Conservation (phyloP, 1,140 invertebrate species). For the Temnothorax nylanderi region DNA sequence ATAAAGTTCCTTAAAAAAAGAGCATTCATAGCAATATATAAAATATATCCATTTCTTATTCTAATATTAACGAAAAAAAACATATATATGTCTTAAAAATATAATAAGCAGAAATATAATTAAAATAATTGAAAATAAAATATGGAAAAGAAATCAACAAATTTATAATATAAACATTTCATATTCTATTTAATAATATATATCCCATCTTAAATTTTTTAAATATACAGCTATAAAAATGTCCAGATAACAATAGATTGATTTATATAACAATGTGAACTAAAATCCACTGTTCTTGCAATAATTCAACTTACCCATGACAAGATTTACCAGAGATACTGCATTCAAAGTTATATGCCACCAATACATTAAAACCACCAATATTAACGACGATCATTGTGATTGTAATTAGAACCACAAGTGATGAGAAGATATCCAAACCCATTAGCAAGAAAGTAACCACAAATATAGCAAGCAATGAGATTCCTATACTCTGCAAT, state of each 20-base stretch:
- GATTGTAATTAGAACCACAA: constrained; percentile 96
- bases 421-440: constrained; percentile 95
- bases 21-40: neutral
- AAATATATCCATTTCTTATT: neutral
- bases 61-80: neutral
- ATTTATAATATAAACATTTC: constrained; percentile 7
- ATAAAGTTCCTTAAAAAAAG: neutral
- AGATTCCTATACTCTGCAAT: constrained; percentile 94
- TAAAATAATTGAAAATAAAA: neutral
- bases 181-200: neutral
- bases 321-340: constrained; percentile 98
- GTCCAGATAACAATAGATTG: neutral
- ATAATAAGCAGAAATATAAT: neutral
- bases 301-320: constrained; percentile 92
- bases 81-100: neutral
- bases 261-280: neutral
- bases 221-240: neutral
- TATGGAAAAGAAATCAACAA: neutral
- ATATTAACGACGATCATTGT: constrained; percentile 97
- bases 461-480: constrained; percentile 96
- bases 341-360: constrained; percentile 98
- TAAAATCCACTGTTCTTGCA: neutral
- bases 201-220: too few species aligned
- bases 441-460: constrained; percentile 98
- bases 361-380: constrained; percentile 98